These are phyloP conservation scores for Meteorus cinctellus DNA, from an alignment of 2,888 invertebrate genomes.

Conservation along the genomic window DNA sequence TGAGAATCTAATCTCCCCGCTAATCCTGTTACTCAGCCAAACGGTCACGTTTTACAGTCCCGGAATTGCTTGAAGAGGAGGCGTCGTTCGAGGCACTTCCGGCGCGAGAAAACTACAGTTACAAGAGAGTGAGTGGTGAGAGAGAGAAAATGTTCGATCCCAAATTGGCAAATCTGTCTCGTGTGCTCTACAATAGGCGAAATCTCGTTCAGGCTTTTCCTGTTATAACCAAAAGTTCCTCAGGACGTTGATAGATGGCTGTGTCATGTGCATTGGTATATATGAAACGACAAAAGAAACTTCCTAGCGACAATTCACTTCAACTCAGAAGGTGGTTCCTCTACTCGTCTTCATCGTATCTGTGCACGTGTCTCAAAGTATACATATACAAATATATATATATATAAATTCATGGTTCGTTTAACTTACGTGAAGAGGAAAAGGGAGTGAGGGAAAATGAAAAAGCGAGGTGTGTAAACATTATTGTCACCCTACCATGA, in stretches of 20 bases:
- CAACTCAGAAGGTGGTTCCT: constrained; percentile 6
- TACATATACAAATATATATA: neutral
- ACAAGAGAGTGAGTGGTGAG: constrained; percentile 2
- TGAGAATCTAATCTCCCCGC: constrained; percentile 61
- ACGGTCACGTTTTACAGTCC: constrained; percentile 61
- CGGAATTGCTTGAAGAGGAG: constrained; percentile 18
- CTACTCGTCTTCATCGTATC: neutral
- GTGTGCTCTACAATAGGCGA: constrained; percentile 50
- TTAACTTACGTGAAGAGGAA: constrained; percentile 27
- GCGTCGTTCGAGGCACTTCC: constrained; percentile 32
- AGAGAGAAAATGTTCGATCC: constrained; percentile 20
- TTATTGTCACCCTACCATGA: constrained; percentile 39
- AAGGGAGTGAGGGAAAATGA: neutral
- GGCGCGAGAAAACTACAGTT: constrained; percentile 22
- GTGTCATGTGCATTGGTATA: constrained; percentile 18
- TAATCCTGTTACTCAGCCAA: constrained; percentile 70
- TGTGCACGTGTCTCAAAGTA: neutral
- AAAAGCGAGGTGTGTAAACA: constrained; percentile 35
- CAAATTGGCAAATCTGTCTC: constrained; percentile 24
- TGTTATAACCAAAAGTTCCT: constrained; percentile 37
- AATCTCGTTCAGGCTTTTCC: constrained; percentile 51
- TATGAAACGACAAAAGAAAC: constrained; percentile 26
- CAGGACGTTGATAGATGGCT: constrained; percentile 17
- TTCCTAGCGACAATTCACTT: constrained; percentile 12
- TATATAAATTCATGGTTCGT: constrained; percentile 23